phyloP scores from a whole-genome alignment of 2,113 vertebrate genomes.

The Rhea americana region DNA sequence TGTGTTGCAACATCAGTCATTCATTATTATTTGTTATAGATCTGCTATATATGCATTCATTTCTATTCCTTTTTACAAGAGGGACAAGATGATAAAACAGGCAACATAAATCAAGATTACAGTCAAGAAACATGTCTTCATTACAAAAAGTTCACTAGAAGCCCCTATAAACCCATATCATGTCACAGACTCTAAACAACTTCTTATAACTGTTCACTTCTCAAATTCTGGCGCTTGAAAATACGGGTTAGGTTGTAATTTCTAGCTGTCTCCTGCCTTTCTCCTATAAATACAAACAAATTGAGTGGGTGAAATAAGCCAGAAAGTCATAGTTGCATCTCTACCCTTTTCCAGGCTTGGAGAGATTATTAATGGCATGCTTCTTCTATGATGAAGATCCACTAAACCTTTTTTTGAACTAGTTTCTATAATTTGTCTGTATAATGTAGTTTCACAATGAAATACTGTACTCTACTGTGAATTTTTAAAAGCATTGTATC shows the following conservation, averaged over 20 bases:
- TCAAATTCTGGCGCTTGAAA: neutral
- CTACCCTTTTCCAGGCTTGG: neutral
- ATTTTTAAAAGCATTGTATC: neutral
- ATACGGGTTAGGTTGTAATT: neutral
- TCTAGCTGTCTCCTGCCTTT: neutral
- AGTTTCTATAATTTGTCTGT: neutral
- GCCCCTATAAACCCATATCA: accelerated
- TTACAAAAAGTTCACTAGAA: neutral
- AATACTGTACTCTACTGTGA: neutral
- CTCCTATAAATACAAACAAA: neutral
- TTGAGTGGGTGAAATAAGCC: neutral
- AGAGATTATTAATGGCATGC: neutral
- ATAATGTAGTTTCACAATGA: neutral
- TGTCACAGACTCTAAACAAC: neutral
- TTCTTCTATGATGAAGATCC: neutral
- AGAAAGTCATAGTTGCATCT: neutral
- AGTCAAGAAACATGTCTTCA: neutral
- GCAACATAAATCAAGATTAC: neutral
- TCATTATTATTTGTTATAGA: neutral
- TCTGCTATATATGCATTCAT: neutral
- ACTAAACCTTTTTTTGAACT: neutral
- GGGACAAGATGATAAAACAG: neutral
- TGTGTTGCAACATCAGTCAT: neutral
- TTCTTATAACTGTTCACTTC: neutral
- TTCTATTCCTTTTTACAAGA: neutral